A percentile compares a stretch with the other conserved stretches of the same genome.
phyloP scores from a whole-genome alignment of 2,888 invertebrate genomes.

The Meloe dianella region DNA sequence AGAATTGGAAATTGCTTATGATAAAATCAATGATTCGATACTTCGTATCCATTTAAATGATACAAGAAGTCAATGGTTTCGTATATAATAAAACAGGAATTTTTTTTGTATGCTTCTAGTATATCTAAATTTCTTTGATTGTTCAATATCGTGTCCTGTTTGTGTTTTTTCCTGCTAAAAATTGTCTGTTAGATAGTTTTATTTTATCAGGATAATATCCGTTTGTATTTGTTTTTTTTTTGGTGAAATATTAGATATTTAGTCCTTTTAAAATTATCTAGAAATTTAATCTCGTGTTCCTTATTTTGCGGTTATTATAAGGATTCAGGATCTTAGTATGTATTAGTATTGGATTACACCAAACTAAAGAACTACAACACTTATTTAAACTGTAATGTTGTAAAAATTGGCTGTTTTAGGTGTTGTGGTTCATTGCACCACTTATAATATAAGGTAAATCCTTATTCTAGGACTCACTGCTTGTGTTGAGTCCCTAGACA shows the following conservation, averaged over 20 bases:
- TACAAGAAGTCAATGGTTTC: neutral
- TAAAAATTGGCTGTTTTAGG: neutral
- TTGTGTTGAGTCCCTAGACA: too few species aligned
- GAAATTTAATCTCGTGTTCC: neutral
- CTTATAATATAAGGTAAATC: too few species aligned
- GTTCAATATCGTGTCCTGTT: neutral
- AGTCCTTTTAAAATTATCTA: neutral
- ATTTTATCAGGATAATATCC: neutral
- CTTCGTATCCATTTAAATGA: neutral
- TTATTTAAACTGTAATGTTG: neutral
- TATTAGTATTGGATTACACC: neutral
- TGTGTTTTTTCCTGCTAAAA: neutral
- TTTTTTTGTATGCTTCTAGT: too few species aligned
- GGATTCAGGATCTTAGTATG: neutral
- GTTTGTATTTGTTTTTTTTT: neutral
- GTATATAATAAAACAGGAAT: neutral
- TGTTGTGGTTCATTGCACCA: slow-evolving; percentile 1
- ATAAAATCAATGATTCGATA: slow-evolving; percentile 5
- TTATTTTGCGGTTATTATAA: slow-evolving; percentile 1
- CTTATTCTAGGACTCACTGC: too few species aligned
- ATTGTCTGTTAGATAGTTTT: too few species aligned
- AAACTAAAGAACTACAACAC: neutral
- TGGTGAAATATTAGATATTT: neutral
- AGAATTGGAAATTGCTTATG: slow-evolving; percentile 18
- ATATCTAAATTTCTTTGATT: too few species aligned